These are phyloP conservation scores for Drosophila varians DNA, from an alignment of 1,140 invertebrate species.

Conservation along the genomic window DNA sequence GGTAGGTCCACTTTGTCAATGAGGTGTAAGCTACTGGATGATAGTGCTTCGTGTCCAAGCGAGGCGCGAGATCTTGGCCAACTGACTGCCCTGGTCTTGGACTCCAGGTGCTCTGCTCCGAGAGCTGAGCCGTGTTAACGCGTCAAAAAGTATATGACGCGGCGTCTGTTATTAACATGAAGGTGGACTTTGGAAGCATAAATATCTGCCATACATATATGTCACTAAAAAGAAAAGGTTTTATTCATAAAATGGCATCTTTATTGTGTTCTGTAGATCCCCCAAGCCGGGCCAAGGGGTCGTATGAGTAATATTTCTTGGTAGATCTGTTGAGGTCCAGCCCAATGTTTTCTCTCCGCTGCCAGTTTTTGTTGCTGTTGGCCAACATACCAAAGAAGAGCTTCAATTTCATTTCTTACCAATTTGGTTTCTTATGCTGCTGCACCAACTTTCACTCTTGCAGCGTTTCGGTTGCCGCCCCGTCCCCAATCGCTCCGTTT, in stretches of 20 bases:
- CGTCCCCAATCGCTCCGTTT: conserved; percentile 39
- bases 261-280: background rate
- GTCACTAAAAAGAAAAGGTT: background rate
- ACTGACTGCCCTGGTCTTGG: conserved; percentile 52
- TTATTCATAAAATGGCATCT: background rate
- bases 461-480: conserved; percentile 27
- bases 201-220: background rate
- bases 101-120: conserved; percentile 39
- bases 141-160: conserved; percentile 47
- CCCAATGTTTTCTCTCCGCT: background rate
- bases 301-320: background rate
- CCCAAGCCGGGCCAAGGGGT: background rate
- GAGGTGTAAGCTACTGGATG: background rate
- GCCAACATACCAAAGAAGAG: conserved; percentile 36
- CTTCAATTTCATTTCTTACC: conserved; percentile 52
- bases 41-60: conserved; percentile 60
- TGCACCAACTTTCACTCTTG: conserved; percentile 67
- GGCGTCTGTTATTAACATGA: conserved; percentile 45
- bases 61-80: conserved; percentile 63
- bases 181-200: conserved; percentile 12
- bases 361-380: conserved; percentile 7
- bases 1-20: background rate
- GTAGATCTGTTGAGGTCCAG: conserved; percentile 1
- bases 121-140: conserved; percentile 58
- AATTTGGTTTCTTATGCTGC: conserved; percentile 46